Evolutionary conservation across 2,888 invertebrate species (phyloP), one percentile per base, ranked within the genome.

Genomic region (Nomada lathburiana): DNA sequence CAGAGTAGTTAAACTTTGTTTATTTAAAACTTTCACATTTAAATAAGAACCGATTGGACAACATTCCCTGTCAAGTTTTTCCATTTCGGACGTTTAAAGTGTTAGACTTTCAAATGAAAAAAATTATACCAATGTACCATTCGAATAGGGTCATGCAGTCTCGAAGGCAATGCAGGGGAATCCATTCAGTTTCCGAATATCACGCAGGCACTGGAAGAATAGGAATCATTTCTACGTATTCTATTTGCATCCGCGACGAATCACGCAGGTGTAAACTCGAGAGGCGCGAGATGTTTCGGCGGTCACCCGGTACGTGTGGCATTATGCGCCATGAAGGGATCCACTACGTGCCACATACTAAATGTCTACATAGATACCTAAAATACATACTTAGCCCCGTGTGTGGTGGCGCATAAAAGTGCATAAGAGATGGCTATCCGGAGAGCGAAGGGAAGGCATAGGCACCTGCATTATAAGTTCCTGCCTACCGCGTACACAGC

Each of bases 371-470:
- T 80, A 87, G 89, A 90, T 89, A 87, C 88, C 85, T 85, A 88
- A 88, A 86, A 89, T 86, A 88, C 89, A 90, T 89, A 89, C 84
- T 83, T 86, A 82, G 80, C 67, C 76, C 68, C 83, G 76, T 87
- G 87, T 84, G 85, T 85, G 86, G 79, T 87, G 87, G 90, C 89
- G 89, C 87, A 92, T 92, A 92, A 93, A 93, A 93, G 93, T 92
- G 93, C 92, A 93, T 92, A 92, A 92, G 92, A 93, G 93, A 92
- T 93, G 91, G 91, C 93, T 92, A 93, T 93, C 93, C 91, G 88
- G 82, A 88, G 88, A 88, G 88, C 88, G 86, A 83, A 87, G 90
- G 89, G 84, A 92, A 91, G 90, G 89, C 91, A 89, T 88, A 90
- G 90, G 84, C 89, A 89, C 88, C 87, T 89, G 90, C 90, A 91